Percentiles rank a stretch among this genome's conserved stretches.
Conservation (phyloP, 2,797 vertebrate species). For the Halcyon smyrnensis region DNA sequence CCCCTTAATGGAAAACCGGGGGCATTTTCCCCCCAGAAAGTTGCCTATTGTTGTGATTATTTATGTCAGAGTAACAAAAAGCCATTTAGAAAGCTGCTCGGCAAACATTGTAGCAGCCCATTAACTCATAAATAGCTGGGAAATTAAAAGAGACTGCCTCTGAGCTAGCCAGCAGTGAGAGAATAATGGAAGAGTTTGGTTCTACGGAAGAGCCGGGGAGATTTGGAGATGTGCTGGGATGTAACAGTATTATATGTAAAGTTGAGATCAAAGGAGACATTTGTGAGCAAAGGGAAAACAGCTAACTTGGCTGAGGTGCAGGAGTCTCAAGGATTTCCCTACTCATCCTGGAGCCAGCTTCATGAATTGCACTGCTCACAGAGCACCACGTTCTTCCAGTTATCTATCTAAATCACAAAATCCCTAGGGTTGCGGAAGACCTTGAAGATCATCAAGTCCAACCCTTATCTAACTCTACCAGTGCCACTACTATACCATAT, state of each 20-base stretch:
- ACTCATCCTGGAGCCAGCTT: not conserved
- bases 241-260: not conserved
- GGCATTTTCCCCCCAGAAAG: not conserved
- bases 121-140: not conserved
- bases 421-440: too few relatives aligned
- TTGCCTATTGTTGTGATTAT: not conserved
- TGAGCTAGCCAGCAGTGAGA: not conserved
- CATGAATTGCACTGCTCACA: not conserved
- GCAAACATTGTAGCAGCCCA: not conserved
- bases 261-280: not conserved
- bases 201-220: not conserved
- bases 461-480: too few relatives aligned
- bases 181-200: not conserved
- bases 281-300: not conserved
- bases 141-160: not conserved
- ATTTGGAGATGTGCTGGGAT: rapidly evolving
- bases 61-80: not conserved
- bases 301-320: not conserved
- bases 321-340: not conserved
- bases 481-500: too few relatives aligned
- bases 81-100: not conserved
- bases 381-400: not conserved
- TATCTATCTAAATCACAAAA: too few relatives aligned
- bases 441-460: too few relatives aligned
- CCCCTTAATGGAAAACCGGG: not conserved